Evolutionary conservation across 2,113 vertebrate species (phyloP), one percentile per base, ranked within the genome.

Genomic region (Malurus melanocephalus): DNA sequence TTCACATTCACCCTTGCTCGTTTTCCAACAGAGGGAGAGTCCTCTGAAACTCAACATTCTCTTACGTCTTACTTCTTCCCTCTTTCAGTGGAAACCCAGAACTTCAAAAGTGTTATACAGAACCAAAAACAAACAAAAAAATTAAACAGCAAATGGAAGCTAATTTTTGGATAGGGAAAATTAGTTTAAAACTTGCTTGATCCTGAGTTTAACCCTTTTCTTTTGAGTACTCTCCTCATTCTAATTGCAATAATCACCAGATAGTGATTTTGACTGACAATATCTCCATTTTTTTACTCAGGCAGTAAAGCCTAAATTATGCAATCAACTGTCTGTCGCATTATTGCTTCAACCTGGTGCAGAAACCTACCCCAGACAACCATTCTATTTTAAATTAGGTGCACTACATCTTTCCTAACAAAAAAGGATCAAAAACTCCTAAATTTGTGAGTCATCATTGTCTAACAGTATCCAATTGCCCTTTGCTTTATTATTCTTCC

Each of bases 41-140:
- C 27, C 42, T 46, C 40, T 12, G 20, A 61, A 79, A 77, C 16
- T 26, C 48, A 30, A 10, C 46, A 5, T 38, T 73, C 45, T 42
- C 5, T n/a, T 16, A 27, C 65, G 6, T 9, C 27, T 48, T 24
- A 32, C 7, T 13, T 18, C 33, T 73, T 40, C 13, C 65, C 22
- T 74, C 64, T 71, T 62, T 74, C 33, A 67, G 8, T 24, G 13
- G n/a, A 42, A 67, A 67, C 7, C 4, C 60, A 72, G 26, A 40
- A 35, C 2, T 49, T 7, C 2, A 0, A 5, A 26, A 33, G 10
- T n/a, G 67, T 42, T 52, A 6, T 20, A 35, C 3, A 7, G 15
- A 42, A 35, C 11, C 21, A 9, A 46, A 62, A 35, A 40, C 11
- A 24, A n/a, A 18, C 3, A 24, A 68, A 85, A 62, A 28, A 7